Percentiles rank a stretch among this genome's conserved stretches.
phyloP scores from a whole-genome alignment of 1,140 invertebrate genomes.

The Octopus sinensis region DNA sequence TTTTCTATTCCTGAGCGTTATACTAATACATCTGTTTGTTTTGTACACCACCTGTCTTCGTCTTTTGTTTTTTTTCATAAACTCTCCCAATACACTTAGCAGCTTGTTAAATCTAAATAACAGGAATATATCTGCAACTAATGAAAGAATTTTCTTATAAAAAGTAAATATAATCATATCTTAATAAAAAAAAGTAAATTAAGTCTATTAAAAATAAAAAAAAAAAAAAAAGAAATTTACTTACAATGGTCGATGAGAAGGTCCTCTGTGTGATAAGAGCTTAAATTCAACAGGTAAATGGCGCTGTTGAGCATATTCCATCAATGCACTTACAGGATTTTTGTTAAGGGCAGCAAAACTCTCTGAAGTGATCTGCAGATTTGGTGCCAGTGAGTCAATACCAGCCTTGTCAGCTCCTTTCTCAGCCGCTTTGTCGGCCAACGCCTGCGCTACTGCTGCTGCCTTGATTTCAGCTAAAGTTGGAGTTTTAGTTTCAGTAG shows the following conservation, averaged over 20 bases:
- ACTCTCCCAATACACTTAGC: too few relatives aligned
- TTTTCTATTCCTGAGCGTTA: too few relatives aligned
- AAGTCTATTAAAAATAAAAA: constrained; percentile 8
- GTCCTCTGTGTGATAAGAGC: constrained; percentile 51
- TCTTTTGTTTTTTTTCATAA: too few relatives aligned
- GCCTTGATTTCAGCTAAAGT: constrained; percentile 5
- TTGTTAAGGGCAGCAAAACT: constrained; percentile 58
- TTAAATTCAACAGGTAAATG: constrained; percentile 52
- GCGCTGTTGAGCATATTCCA: constrained; percentile 59
- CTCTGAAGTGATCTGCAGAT: constrained; percentile 41
- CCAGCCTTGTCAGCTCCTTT: constrained; percentile 10
- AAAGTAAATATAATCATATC: background rate
- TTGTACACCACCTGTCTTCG: too few relatives aligned
- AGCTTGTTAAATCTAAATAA: too few relatives aligned
- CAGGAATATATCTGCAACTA: background rate
- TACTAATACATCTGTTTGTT: too few relatives aligned
- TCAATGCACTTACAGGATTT: constrained; percentile 59
- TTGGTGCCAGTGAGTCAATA: constrained; percentile 11
- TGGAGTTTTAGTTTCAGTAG: background rate
- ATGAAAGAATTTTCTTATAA: background rate
- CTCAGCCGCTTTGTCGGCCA: constrained; percentile 10
- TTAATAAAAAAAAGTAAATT: background rate
- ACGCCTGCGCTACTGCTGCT: constrained; percentile 7
- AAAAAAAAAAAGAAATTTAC: constrained; percentile 18
- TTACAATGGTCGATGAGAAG: constrained; percentile 57